phyloP scores from a whole-genome alignment of 2,888 invertebrate species.

The Therioaphis trifolii region DNA sequence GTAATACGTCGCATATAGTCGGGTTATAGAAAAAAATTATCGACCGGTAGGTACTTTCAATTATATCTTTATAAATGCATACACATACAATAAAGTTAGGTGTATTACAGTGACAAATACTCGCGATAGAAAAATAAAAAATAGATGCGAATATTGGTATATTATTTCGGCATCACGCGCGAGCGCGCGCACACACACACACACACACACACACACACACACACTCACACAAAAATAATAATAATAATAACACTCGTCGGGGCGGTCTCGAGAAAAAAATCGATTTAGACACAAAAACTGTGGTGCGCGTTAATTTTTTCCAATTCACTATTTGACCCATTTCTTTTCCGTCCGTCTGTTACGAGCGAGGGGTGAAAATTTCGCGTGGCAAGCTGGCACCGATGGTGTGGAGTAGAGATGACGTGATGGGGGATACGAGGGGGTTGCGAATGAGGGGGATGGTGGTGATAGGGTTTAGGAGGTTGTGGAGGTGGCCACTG shows the following conservation, averaged over 20 bases:
- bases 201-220: not conserved
- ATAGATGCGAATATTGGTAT: not conserved
- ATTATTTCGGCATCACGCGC: not conserved
- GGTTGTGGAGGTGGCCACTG: not conserved
- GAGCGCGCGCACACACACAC: not conserved
- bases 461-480: too few relatives aligned
- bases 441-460: not conserved
- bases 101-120: not conserved
- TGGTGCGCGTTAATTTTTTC: constrained; percentile 57
- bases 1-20: too few relatives aligned
- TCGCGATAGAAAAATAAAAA: not conserved
- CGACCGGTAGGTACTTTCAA: too few relatives aligned
- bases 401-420: not conserved
- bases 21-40: too few relatives aligned
- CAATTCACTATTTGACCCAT: constrained; percentile 59
- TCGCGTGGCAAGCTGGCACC: constrained; percentile 4
- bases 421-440: not conserved
- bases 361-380: constrained; percentile 30
- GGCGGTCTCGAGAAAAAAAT: constrained; percentile 35
- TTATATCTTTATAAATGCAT: too few relatives aligned
- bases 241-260: not conserved
- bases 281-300: constrained; percentile 47
- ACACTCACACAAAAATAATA: not conserved
- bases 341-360: constrained; percentile 20
- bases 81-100: not conserved